Evolutionary conservation across 2,113 vertebrate genomes (phyloP), one percentile per base, ranked within the genome.

Genomic region (Ophthalmolycus amberensis): DNA sequence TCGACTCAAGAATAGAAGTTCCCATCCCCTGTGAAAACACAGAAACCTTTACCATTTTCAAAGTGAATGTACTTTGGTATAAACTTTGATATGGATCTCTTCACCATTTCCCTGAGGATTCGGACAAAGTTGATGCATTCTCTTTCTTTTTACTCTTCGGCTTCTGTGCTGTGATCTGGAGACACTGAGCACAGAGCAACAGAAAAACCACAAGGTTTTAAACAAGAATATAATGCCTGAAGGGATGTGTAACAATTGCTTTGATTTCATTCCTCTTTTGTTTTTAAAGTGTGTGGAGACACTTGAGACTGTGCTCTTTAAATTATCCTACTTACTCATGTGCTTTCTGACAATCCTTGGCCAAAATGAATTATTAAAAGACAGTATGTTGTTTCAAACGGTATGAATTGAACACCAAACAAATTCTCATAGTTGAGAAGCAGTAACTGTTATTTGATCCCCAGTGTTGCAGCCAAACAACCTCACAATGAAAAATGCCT

Each of bases 401-500:
- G 16, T 48, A 20, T 48, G 15, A 20, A 48, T 12, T 44, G 46
- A 18, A 2, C 15, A 48, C 46, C 46, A 48, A 48, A 48, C 46
- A 22, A 22, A 50, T 22, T 8, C 0, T 50, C 48, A 50, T 22
- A 7, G 48, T 22, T 50, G 18, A 50, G 48, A 22, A 50, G 48
- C 48, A 50, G 48, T 50, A 50, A 7, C 8, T n/a, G 22, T 54
- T 54, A 18, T 20, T 52, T 22, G 48, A 90, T 91, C 85, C 37
- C 58, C 48, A 73, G 75, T 59, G 81, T 79, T 88, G 81, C 80
- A 79, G 92, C 86, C 89, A 92, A 93, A 92, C 85, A 91, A 65
- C 64, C 65, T 80, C 90, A 95, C 93, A 94, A 95, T 95, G 91
- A 94, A 93, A 93, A 94, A 94, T 93, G 90, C 91, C 87, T 85